Conservation (phyloP, 1,140 invertebrate genomes). For the Ruditapes philippinarum region DNA sequence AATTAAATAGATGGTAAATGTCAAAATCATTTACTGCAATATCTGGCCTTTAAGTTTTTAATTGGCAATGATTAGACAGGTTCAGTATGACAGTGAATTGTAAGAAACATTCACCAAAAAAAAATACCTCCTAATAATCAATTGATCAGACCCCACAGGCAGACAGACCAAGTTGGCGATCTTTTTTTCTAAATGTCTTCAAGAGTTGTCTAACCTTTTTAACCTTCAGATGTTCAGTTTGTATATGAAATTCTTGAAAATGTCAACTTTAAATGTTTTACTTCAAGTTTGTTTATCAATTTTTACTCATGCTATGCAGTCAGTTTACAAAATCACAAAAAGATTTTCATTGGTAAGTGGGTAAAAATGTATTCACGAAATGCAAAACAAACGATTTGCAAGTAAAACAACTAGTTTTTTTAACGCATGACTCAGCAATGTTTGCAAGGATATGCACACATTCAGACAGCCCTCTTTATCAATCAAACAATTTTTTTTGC, state of each 20-base stretch:
- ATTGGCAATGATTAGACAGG: not conserved
- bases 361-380: too few species aligned
- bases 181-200: not conserved
- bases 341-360: too few species aligned
- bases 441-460: too few species aligned
- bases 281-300: constrained; percentile 4
- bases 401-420: too few species aligned
- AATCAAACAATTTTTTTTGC: too few species aligned
- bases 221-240: not conserved
- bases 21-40: not conserved
- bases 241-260: constrained; percentile 9
- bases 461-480: too few species aligned
- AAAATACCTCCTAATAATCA: not conserved
- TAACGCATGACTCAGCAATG: too few species aligned
- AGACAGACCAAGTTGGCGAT: not conserved
- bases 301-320: not conserved
- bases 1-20: not conserved
- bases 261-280: not conserved
- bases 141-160: constrained; percentile 19
- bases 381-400: too few species aligned
- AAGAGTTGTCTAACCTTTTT: not conserved
- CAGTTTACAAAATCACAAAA: too few species aligned
- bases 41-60: not conserved
- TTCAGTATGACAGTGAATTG: not conserved
- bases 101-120: not conserved